phyloP scores from a whole-genome alignment of 2,888 invertebrate species.

The Aporophyla lueneburgensis region DNA sequence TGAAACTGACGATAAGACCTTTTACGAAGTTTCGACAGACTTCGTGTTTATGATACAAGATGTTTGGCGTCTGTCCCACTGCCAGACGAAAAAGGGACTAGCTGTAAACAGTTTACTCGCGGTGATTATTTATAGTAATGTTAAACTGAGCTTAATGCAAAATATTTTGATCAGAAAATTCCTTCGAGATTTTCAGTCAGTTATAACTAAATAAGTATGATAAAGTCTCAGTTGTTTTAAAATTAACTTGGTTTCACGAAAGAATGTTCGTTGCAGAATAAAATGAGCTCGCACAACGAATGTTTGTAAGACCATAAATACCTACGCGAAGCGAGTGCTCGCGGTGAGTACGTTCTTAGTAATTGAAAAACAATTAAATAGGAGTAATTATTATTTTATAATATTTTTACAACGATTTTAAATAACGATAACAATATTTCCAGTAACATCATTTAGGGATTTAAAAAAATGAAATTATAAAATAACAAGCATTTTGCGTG shows the following conservation, averaged over 20 bases:
- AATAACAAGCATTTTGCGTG: constrained; percentile 6
- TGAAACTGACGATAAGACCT: constrained; percentile 30
- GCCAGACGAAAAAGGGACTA: no score
- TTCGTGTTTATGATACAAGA: not conserved
- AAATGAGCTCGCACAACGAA: not conserved
- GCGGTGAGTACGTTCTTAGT: not conserved
- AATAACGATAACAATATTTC: constrained; percentile 1
- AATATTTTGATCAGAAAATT: not conserved
- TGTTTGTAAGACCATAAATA: not conserved
- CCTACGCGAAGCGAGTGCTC: not conserved
- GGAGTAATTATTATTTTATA: not conserved
- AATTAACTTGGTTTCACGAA: not conserved
- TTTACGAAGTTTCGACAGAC: constrained; percentile 9
- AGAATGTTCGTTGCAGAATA: not conserved
- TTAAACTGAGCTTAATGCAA: no score
- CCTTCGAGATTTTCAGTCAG: not conserved
- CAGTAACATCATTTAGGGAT: not conserved
- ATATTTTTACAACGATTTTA: not conserved
- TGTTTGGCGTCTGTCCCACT: not conserved
- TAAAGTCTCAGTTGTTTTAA: not conserved
- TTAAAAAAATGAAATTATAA: no score
- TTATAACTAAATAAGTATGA: not conserved
- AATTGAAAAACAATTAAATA: not conserved
- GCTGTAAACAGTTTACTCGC: not conserved
- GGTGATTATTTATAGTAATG: no score